phyloP scores from a whole-genome alignment of 2,113 vertebrate species.

The Craseonycteris thonglongyai region DNA sequence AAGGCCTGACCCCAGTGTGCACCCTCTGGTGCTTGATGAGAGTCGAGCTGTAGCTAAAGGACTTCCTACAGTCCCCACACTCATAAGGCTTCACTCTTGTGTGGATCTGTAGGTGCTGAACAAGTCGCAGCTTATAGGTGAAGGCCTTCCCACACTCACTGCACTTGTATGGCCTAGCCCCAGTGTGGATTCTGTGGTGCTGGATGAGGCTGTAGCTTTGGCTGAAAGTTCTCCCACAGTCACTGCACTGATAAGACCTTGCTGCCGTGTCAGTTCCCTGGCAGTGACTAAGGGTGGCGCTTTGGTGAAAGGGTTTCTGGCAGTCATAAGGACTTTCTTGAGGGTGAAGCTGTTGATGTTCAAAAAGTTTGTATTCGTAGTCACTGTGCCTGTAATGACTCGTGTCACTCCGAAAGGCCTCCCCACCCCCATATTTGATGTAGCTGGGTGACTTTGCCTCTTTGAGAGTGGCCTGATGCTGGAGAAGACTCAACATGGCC shows the following conservation, averaged over 20 bases:
- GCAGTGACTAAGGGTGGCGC: background rate
- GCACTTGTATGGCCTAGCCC: constrained; percentile 8
- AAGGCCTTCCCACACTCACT: constrained; percentile 26
- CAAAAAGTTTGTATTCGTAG: background rate
- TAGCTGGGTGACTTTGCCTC: background rate
- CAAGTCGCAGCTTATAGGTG: constrained; percentile 29
- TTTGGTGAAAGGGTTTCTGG: background rate
- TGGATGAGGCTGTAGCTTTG: constrained; percentile 42
- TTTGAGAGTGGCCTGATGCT: background rate
- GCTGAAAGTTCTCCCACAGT: constrained; percentile 32
- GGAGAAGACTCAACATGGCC: background rate
- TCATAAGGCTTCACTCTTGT: background rate
- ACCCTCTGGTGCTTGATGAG: constrained; percentile 45
- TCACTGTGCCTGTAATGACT: background rate
- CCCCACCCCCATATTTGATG: background rate
- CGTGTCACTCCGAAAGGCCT: background rate
- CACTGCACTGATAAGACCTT: background rate
- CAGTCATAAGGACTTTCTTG: background rate
- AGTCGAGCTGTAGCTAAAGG: constrained; percentile 36
- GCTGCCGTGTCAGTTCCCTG: background rate
- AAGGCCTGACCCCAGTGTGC: constrained; percentile 26
- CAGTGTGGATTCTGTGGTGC: constrained; percentile 20
- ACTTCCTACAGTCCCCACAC: constrained; percentile 4
- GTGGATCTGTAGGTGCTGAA: constrained; percentile 40
- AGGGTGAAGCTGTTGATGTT: background rate